Evolutionary conservation across 2,113 vertebrate species (phyloP), one percentile per base, ranked within the genome.

Genomic region (Nothocercus julius): DNA sequence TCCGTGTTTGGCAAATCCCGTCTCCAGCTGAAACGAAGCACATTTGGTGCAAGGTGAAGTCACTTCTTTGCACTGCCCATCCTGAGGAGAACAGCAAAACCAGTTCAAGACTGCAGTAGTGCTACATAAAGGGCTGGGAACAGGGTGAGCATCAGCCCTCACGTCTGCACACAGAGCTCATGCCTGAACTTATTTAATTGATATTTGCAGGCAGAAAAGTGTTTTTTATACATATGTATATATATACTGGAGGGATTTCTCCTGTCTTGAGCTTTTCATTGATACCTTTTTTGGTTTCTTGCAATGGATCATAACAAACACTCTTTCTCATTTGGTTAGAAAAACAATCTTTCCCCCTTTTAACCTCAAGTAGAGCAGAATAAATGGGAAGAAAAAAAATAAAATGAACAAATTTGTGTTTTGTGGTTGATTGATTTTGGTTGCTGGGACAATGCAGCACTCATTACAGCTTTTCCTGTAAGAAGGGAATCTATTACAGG

Each of bases 91-190:
- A 32, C 13, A 40, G 54, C 40, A 62, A 12, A 19, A 18, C 49
- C 5, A 4, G 12, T 2, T 58, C 5, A 22, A 22, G 54, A 6
- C 16, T 54, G 27, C 4, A 0, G 21, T 0, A 6, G 69, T 0
- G 1, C 53, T 25, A 56, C 21, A 4, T 10, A 5, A 36, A 11
- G 68, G 36, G 53, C 42, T 82, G 69, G 53, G 3, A 9, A 13
- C 6, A 16, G 77, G 28, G 27, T 13, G 64, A 8, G 4, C 32
- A 1, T 9, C 56, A 1, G 15, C 7, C 40, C 67, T 24, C 49
- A 20, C 13, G 2, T 3, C 1, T 12, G 5, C 45, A 24, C 20
- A 4, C 44, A 4, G 1, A 19, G 63, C 54, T 11, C 2, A 34
- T 11, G 73, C 20, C 16, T 7, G 45, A 15, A 3, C 6, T 9